Base-by-base conservation (phyloP, 2,797 vertebrate species). In the Tenualosa thibaudeaui region DNA sequence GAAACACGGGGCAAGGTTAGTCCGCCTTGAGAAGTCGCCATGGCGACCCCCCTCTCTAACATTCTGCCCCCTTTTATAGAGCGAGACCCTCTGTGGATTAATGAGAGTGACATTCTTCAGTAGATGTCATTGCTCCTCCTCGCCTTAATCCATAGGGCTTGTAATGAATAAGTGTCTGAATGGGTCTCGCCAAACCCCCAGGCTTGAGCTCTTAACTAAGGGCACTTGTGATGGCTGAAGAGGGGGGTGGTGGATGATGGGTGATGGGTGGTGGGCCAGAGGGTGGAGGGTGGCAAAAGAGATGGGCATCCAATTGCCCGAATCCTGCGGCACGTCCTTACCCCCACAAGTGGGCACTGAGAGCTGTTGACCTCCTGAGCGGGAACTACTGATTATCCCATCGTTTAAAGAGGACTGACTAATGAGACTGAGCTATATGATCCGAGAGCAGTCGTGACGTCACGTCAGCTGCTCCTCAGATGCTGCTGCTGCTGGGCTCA, bases 121-220 rank as follows among this genome's bases (percentile, higher is more conserved):
- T 94, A 88, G 89, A 90, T 93, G 90, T 92, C 92, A 92, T 92
- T 90, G 90, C 88, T 90, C 92, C 93, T 86, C 89, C 92, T 91
- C 90, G 88, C 92, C 92, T 93, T 92, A 93, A 81, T 82, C 85
- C 78, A 89, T 43, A 40, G 40, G 71, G 40, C 86, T 93, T 26
- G 84, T 90, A 90, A 92, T 95, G 93, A 94, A 91, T 93, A 93
- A 93, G 89, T 89, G 89, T 93, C 92, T 94, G 91, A 88, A 91
- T 88, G 85, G 92, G 89, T 88, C 89, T 87, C 87, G 83, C 81
- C 78, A 88, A 71, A 71, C 82, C 90, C 85, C 88, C 90, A 89
- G 88, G 50, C 88, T 85, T 81, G 88, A 87, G 83, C 83, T 86
- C 90, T 93, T 91, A 89, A 92, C 88, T 89, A 89, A 89, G 90